A percentile compares a stretch with the other conserved stretches of the same genome.
Evolutionary conservation across 2,797 vertebrate species (phyloP).

Genomic region (Anomalospiza imberbis): DNA sequence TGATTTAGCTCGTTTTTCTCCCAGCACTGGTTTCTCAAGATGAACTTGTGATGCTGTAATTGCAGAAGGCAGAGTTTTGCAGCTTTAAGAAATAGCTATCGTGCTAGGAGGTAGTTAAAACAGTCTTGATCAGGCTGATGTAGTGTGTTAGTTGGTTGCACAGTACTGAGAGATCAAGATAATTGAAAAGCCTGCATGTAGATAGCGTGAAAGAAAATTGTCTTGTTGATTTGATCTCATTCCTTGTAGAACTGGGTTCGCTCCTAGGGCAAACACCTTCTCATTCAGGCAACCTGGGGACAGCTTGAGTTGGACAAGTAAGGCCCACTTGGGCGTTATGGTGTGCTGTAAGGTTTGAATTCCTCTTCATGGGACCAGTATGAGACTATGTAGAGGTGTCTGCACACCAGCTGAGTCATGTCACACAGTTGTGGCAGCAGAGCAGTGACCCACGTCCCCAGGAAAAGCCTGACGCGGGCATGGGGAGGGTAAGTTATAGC

Average conservation of each 20-base stretch:
- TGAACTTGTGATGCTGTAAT: slow-evolving; percentile 16
- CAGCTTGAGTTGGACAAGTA: neutral
- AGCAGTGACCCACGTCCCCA: neutral
- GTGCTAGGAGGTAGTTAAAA: neutral
- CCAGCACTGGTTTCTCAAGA: slow-evolving; percentile 21
- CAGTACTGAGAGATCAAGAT: neutral
- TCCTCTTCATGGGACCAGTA: neutral
- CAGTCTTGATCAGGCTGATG: neutral
- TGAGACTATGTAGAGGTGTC: neutral
- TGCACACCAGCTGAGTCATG: neutral
- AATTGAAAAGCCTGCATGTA: neutral
- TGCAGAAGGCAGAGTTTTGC: slow-evolving; percentile 6
- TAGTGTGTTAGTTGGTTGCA: neutral
- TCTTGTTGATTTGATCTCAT: neutral
- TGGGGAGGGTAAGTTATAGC: neutral
- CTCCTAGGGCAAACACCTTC: neutral
- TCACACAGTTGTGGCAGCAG: neutral
- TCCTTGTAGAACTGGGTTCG: neutral
- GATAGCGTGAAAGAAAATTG: neutral
- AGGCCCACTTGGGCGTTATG: neutral
- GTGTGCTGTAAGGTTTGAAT: neutral
- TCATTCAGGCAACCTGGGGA: neutral
- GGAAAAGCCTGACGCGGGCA: neutral
- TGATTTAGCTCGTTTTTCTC: slow-evolving; percentile 11
- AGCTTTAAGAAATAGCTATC: neutral